Base-by-base conservation (phyloP, 2,797 vertebrate genomes). In the Denticeps clupeoides region DNA sequence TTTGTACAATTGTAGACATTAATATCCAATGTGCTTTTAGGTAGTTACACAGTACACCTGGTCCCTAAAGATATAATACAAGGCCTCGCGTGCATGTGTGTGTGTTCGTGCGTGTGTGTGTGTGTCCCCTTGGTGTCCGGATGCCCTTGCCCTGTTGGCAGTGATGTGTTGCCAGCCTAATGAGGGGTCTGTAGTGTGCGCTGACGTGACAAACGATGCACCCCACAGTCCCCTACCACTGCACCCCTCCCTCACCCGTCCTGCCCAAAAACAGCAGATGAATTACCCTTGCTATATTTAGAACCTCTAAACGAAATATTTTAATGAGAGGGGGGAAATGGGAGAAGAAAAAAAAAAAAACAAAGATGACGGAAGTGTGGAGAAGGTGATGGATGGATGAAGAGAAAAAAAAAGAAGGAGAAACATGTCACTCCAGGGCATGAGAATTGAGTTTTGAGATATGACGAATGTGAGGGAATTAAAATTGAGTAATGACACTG, bases 251-350 rank as follows among this genome's bases (percentile, higher is more conserved):
- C 15, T 19, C 10, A 28, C 11, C 44, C 4, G 44, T 31, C 38
- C 26, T 47, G 38, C 53, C 55, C 48, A 45, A 51, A 51, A 32
- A 23, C 33, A 41, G 18, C 47, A 56, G 55, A 62, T 62, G 54
- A 58, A 55, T 58, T 62, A 56, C 53, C 33, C 41, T 21, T 24
- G 37, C 53, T 55, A 61, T 56, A 61, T 53, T 56, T 60, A 51
- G 58, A 45, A 53, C 47, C 43, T 31, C 33, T 26, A 42, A 46
- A 56, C 48, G 26, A 49, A 56, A 40, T 55, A 45, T 51, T 55
- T 48, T 46, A 52, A 58, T 58, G 43, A 41, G 50, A 45, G 12
- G 45, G 35, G 58, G 40, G 31, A 32, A 51, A 37, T 23, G n/a
- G 22, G 50, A 12, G 33, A 23, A 23, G 21, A 16, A 49, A 40